Evolutionary conservation across 2,888 invertebrate species (phyloP), one percentile per base, ranked within the genome.

Genomic region (Diarsia mendica): DNA sequence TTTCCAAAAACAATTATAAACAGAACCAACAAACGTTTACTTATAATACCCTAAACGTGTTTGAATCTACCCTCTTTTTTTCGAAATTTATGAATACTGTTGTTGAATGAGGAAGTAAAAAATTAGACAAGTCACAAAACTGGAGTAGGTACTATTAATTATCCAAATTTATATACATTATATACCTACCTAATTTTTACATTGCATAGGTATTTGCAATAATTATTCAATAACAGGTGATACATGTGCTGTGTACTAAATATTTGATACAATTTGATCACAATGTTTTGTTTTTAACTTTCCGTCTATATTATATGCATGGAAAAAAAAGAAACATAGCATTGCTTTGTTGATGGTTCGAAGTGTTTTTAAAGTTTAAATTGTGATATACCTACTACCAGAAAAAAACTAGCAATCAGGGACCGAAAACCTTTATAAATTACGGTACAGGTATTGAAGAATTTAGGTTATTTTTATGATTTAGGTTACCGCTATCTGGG

Each of bases 331-430:
- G 49, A 49, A 75, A 9, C 48, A 75, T 46, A 51, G 15, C 39
- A 76, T 46, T 64, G 13, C 28, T 67, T 28, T 44, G n/a, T 13
- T 48, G 65, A 15, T 15, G 23, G 3, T 65, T 33, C 11, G 4
- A 46, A 76, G 33, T 20, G 33, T 39, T 53, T 63, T 15, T 23
- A 9, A 55, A 8, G 8, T 55, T 72, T 20, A 9, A 46, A 33
- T 48, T 48, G 33, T 33, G 33, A 46, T 8, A 15, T 48, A 33
- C n/a, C n/a, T n/a, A n/a, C 39, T 72, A 39, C 33, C 55, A 49
- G 13, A 72, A 23, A 46, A 13, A 75, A 75, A 60, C 20, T 71
- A 23, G n/a, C n/a, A n/a, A n/a, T n/a, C n/a, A n/a, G n/a, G n/a
- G n/a, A n/a, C n/a, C n/a, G n/a, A n/a, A n/a, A n/a, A n/a, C n/a